Percentiles rank a stretch among this genome's conserved stretches.
These are phyloP conservation scores for Parazoanthus swiftii DNA, from an alignment of 92 coral and sea anemone species.

Conservation along the genomic window DNA sequence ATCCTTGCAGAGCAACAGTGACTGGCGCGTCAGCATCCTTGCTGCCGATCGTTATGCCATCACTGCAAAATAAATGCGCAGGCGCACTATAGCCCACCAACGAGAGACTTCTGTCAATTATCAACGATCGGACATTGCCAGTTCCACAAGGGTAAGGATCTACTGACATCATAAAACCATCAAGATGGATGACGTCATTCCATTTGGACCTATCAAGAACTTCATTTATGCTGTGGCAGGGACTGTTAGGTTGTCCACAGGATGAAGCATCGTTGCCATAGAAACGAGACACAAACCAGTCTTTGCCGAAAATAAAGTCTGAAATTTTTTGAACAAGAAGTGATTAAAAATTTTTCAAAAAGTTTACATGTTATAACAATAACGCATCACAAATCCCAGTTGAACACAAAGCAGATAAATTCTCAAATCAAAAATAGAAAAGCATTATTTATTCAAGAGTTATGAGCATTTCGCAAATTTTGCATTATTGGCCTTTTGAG, in stretches of 20 bases:
- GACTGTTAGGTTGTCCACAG: background rate
- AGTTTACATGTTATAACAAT: background rate
- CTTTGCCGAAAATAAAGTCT: background rate
- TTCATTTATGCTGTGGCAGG: constrained; percentile 25
- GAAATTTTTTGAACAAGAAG: background rate
- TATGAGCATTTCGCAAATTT: no score
- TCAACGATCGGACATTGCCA: constrained; percentile 1
- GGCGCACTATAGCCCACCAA: constrained; percentile 3
- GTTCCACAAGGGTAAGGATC: constrained; percentile 17
- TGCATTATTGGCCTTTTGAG: no score
- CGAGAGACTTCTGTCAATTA: constrained; percentile 7
- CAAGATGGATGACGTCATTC: constrained; percentile 33
- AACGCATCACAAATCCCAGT: no score
- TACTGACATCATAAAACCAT: constrained; percentile 19
- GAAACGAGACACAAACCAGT: constrained; percentile 29
- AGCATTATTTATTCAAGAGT: no score
- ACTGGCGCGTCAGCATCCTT: background rate
- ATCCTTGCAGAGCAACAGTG: constrained; percentile 7
- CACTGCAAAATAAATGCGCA: constrained; percentile 4
- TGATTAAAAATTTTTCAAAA: background rate
- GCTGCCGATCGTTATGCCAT: background rate
- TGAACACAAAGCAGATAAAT: background rate
- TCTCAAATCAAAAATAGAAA: no score
- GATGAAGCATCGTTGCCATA: constrained; percentile 18
- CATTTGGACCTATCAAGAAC: background rate